These are phyloP conservation scores for Odobenus rosmarus DNA, from an alignment of 2,113 vertebrate genomes.

Conservation along the genomic window DNA sequence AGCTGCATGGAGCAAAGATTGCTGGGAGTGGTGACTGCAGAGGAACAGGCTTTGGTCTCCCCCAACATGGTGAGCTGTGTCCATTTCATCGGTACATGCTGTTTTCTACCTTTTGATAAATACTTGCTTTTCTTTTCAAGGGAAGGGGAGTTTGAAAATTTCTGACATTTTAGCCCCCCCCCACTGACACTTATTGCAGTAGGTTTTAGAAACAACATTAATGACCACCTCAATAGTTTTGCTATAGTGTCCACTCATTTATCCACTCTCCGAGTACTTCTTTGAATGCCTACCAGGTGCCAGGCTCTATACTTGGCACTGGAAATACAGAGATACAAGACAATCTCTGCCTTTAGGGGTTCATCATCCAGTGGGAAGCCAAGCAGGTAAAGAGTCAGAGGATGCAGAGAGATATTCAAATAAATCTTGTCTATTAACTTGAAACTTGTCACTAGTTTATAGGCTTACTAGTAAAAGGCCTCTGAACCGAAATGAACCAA, in stretches of 20 bases:
- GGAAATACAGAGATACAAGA: background rate
- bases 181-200: background rate
- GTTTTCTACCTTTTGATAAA: constrained; percentile 5
- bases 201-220: background rate
- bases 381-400: background rate
- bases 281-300: background rate
- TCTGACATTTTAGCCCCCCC: background rate
- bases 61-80: too few relatives aligned
- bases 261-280: background rate
- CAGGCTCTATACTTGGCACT: background rate
- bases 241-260: background rate
- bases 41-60: background rate
- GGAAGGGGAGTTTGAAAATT: background rate
- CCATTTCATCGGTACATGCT: background rate
- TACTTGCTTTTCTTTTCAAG: background rate
- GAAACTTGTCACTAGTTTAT: constrained; percentile 63
- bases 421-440: constrained; percentile 72
- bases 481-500: constrained; percentile 69
- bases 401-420: background rate
- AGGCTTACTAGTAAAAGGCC: constrained; percentile 66
- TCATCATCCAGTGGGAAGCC: background rate
- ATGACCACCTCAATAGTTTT: background rate
- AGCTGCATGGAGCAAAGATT: background rate
- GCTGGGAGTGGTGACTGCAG: background rate
- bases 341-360: background rate